Percentiles rank a stretch among this genome's conserved stretches.
These are phyloP conservation scores for Tupaia chinensis DNA, from an alignment of 2,113 vertebrate species.

Conservation along the genomic window DNA sequence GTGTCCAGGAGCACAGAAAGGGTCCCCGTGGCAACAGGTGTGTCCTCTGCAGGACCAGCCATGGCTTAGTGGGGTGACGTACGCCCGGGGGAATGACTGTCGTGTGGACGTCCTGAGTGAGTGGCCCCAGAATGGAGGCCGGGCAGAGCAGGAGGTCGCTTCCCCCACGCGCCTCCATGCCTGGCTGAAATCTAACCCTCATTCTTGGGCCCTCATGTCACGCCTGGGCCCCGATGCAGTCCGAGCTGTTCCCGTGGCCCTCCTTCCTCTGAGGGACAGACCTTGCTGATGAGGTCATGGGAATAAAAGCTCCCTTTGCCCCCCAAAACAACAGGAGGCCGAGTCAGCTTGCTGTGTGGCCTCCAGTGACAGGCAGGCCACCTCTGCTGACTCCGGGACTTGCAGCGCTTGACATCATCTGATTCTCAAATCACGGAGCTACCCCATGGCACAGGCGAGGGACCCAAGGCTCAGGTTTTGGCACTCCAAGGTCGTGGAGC, in stretches of 20 bases:
- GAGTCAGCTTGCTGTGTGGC: background rate
- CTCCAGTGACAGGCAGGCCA: background rate
- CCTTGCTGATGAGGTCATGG: constrained; percentile 76
- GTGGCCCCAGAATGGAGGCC: background rate
- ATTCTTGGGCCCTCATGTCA: constrained; percentile 69
- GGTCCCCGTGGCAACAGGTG: accelerated
- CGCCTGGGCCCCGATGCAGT: background rate
- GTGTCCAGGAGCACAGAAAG: background rate
- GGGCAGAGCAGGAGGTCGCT: accelerated
- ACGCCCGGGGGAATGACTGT: too few relatives aligned
- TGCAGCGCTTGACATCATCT: background rate
- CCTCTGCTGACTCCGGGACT: background rate
- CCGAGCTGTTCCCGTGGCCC: background rate
- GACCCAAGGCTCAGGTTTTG: background rate
- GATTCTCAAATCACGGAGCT: background rate
- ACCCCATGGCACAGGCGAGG: background rate
- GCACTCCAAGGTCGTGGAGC: background rate
- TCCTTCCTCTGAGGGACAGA: constrained; percentile 43
- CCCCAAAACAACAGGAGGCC: background rate
- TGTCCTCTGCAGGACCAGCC: background rate
- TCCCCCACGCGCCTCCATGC: background rate
- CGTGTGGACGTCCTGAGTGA: background rate
- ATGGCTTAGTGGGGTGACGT: accelerated
- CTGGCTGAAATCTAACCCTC: constrained; percentile 56
- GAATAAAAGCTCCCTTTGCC: constrained; percentile 53